Conservation (phyloP, 2,888 invertebrate species). For the Tridacna crocea region DNA sequence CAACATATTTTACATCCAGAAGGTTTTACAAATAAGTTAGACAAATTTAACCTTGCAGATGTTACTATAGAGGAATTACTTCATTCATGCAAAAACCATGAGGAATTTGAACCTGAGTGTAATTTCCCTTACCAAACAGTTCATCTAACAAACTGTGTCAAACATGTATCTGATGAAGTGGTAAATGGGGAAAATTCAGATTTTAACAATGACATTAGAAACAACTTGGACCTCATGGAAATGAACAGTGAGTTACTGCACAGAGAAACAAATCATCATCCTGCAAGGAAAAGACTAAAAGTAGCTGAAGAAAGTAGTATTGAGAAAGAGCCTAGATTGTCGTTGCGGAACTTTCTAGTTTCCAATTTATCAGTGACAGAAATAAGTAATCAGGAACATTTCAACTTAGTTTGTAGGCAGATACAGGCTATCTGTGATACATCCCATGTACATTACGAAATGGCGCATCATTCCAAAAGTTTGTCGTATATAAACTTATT, state of each 20-base stretch:
- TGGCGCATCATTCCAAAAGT: neutral
- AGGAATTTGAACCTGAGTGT: neutral
- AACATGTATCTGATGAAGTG: neutral
- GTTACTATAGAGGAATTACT: neutral
- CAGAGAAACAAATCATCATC: too few relatives aligned
- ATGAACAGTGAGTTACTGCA: neutral
- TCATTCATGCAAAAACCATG: neutral
- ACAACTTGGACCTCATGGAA: neutral
- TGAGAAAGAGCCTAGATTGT: neutral
- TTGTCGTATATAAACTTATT: neutral
- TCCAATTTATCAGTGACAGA: neutral
- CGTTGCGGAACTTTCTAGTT: neutral
- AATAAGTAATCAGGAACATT: neutral
- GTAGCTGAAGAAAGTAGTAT: too few relatives aligned
- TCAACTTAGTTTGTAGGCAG: neutral
- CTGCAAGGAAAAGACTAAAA: too few relatives aligned
- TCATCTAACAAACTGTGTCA: too few relatives aligned
- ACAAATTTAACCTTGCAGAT: neutral
- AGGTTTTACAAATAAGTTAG: neutral
- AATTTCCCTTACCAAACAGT: too few relatives aligned
- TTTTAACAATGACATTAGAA: neutral
- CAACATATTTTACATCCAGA: constrained; percentile 13
- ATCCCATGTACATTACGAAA: neutral
- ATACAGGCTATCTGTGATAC: neutral
- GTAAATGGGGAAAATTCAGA: neutral